A percentile compares a stretch with the other conserved stretches of the same genome.
phyloP scores from a whole-genome alignment of 2,888 invertebrate species.

The Incurvaria masculella region DNA sequence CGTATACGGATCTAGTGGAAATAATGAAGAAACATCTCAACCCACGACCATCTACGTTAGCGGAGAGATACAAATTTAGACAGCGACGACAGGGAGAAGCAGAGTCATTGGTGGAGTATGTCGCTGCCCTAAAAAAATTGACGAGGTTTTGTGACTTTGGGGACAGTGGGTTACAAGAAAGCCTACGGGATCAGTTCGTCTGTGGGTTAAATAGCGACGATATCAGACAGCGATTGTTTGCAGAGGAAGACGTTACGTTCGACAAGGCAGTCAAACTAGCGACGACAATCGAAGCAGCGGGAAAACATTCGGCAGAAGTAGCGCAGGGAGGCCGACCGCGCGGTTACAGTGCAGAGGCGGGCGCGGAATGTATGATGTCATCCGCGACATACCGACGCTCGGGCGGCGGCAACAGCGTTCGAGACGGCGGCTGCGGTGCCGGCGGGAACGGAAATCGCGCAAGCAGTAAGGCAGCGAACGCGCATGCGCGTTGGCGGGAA shows the following conservation, averaged over 20 bases:
- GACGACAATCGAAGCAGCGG: not conserved
- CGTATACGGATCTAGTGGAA: not conserved
- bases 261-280: not conserved
- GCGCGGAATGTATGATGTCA: no score
- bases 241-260: conserved; percentile 9
- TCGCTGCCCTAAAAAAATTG: conserved; percentile 7
- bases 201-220: conserved; percentile 13
- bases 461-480: no score
- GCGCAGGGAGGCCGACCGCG: not conserved
- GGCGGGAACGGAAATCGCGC: no score
- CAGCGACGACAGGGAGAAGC: conserved; percentile 2
- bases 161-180: conserved; percentile 14
- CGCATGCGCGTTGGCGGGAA: no score
- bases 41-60: conserved; percentile 5
- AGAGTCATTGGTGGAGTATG: conserved; percentile 5
- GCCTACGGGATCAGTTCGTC: conserved; percentile 17
- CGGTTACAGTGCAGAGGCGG: no score
- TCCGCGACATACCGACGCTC: no score
- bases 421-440: no score
- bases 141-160: conserved; percentile 1
- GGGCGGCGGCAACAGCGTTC: no score
- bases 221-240: conserved; percentile 16
- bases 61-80: conserved; percentile 10
- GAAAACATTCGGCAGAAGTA: not conserved
- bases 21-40: not conserved